Evolutionary conservation across 2,113 vertebrate species (phyloP).

Genomic region (Micromys minutus): DNA sequence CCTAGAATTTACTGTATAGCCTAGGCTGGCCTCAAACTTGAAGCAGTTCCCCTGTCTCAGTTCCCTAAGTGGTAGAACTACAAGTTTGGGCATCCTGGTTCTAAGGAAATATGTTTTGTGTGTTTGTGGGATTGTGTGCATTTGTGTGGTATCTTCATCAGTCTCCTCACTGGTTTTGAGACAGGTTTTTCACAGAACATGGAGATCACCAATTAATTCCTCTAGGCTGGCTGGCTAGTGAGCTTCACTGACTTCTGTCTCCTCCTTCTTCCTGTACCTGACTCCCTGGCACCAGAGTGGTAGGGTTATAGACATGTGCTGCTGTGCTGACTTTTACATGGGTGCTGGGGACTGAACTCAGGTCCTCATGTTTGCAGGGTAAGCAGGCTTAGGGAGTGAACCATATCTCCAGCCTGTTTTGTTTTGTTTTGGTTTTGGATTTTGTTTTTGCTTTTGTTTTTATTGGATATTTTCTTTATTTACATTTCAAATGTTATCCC

Average conservation of each 20-base stretch:
- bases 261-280: not conserved
- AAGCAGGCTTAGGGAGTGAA: not conserved
- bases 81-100: not conserved
- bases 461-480: no score
- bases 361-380: not conserved
- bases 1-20: not conserved
- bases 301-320: not conserved
- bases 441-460: no score
- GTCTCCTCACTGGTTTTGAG: not conserved
- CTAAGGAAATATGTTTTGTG: not conserved
- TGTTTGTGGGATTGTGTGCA: not conserved
- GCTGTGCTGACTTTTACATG: not conserved
- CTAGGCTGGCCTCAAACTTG: not conserved
- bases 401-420: not conserved
- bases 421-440: not conserved
- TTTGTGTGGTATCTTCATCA: not conserved
- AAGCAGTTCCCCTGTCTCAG: not conserved
- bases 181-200: not conserved
- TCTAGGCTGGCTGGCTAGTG: not conserved
- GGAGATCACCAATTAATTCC: not conserved
- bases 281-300: no score
- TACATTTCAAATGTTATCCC: no score
- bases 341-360: not conserved
- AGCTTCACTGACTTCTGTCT: not conserved
- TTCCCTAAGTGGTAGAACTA: not conserved